Conservation (phyloP, 2,888 invertebrate genomes). For the Opisthograptis luteolata region DNA sequence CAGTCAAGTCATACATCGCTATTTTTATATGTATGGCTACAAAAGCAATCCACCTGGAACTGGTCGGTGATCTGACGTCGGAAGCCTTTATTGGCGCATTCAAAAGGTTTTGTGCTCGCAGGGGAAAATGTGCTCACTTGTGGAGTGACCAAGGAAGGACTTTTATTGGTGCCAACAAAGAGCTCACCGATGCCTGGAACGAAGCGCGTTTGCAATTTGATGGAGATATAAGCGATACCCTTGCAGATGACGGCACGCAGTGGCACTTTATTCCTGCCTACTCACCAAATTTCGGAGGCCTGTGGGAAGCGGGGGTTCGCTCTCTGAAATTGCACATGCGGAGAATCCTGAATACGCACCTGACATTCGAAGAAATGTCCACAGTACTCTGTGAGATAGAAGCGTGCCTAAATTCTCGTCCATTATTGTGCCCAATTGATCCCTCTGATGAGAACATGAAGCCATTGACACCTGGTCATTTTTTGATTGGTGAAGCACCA, state of each 20-base stretch:
- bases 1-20: constrained; percentile 37
- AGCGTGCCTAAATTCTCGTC: constrained; percentile 21
- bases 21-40: constrained; percentile 41
- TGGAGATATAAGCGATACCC: constrained; percentile 2
- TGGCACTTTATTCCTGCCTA: constrained; percentile 24
- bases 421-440: constrained; percentile 8
- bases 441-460: constrained; percentile 6
- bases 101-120: constrained; percentile 27
- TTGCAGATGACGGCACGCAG: constrained; percentile 13
- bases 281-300: constrained; percentile 14
- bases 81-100: constrained; percentile 38
- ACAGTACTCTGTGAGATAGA: constrained; percentile 18
- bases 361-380: constrained; percentile 16
- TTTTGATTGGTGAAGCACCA: too few species aligned
- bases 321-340: constrained; percentile 4
- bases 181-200: constrained; percentile 11
- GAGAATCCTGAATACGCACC: neutral
- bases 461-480: constrained; percentile 42
- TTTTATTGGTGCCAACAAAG: constrained; percentile 25
- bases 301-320: neutral
- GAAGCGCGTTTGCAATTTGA: constrained; percentile 17
- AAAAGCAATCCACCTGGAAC: constrained; percentile 46
- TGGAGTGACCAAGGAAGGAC: constrained; percentile 35
- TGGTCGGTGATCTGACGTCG: constrained; percentile 43
- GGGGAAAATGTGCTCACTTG: constrained; percentile 26